Evolutionary conservation across 2,797 vertebrate species (phyloP).

Genomic region (Aplochiton taeniatus): DNA sequence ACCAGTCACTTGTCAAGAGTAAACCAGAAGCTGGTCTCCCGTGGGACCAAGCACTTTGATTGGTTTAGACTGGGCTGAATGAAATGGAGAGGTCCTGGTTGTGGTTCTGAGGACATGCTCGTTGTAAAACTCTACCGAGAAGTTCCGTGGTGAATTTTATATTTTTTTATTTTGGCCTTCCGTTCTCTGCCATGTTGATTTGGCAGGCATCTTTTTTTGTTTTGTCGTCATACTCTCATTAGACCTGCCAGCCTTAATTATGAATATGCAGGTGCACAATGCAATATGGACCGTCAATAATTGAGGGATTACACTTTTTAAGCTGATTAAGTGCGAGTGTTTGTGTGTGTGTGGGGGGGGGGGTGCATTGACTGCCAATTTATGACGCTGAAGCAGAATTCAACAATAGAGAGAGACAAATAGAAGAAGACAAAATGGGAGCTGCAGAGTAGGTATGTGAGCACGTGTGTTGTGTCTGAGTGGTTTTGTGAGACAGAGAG

Average conservation of each 20-base stretch:
- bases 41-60: conserved; percentile 30
- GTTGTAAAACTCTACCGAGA: conserved; percentile 38
- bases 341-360: too few species aligned
- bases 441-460: background rate
- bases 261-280: conserved; percentile 60
- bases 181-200: conserved; percentile 43
- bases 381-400: conserved; percentile 27
- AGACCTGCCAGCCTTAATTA: conserved; percentile 53
- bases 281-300: conserved; percentile 63
- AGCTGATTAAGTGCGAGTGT: conserved; percentile 60
- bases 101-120: conserved; percentile 12
- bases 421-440: background rate
- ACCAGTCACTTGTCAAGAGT: conserved; percentile 27
- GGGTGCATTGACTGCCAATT: conserved; percentile 32
- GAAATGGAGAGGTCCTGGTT: conserved; percentile 19
- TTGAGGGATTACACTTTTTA: conserved; percentile 66
- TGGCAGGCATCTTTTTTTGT: conserved; percentile 50
- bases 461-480: too few species aligned
- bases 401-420: background rate
- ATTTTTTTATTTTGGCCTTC: conserved; percentile 42
- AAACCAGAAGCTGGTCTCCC: conserved; percentile 29
- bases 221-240: conserved; percentile 55
- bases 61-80: conserved; percentile 47
- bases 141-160: background rate
- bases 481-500: too few species aligned